phyloP scores from a whole-genome alignment of 2,888 invertebrate genomes.

The Metacarcinus magister region DNA sequence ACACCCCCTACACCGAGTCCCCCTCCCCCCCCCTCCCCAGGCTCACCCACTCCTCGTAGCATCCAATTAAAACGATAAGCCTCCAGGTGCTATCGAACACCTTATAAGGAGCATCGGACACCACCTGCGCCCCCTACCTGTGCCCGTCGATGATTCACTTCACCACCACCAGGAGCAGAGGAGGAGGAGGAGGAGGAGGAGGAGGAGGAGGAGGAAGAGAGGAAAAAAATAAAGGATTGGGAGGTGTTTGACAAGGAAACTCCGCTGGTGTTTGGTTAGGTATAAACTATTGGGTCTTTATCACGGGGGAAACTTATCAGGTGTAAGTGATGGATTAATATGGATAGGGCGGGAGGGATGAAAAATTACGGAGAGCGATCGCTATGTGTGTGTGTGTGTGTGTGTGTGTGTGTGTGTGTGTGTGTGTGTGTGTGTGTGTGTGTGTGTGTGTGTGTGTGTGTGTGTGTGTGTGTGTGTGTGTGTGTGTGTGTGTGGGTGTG shows the following conservation, averaged over 20 bases:
- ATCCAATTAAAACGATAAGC: conserved; percentile 26
- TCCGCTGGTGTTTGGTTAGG: too few relatives aligned
- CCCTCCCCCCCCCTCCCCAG: background rate
- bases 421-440: too few relatives aligned
- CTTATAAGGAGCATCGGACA: background rate
- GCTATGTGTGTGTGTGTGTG: too few relatives aligned
- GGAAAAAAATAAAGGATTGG: background rate
- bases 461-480: too few relatives aligned
- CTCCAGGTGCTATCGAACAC: conserved; percentile 6
- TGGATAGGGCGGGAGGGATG: too few relatives aligned
- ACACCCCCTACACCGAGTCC: background rate
- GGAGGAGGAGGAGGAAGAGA: background rate
- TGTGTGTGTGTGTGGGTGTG: too few relatives aligned
- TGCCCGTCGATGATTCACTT: background rate
- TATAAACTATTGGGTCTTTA: too few relatives aligned
- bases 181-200: background rate
- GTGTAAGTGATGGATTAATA: too few relatives aligned
- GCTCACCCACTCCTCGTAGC: background rate
- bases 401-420: too few relatives aligned
- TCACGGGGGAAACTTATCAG: too few relatives aligned
- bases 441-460: too few relatives aligned
- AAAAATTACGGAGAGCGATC: too few relatives aligned
- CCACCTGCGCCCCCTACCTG: background rate
- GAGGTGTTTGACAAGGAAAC: background rate
- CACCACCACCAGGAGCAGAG: background rate